These are phyloP conservation scores for Formica selysi DNA, from an alignment of 1,140 invertebrate genomes.

Conservation along the genomic window DNA sequence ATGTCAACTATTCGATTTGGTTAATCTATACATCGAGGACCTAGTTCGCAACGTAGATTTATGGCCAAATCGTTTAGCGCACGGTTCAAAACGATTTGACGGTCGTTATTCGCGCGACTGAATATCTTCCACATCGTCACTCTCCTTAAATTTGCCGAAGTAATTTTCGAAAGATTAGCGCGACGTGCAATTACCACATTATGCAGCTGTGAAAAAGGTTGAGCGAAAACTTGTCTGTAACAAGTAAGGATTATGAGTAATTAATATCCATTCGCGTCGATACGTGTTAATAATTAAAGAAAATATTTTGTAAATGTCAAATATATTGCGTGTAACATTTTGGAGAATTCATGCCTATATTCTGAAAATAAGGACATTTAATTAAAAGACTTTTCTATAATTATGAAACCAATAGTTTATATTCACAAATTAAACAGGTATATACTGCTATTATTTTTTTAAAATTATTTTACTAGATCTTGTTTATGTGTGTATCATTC, in stretches of 20 bases:
- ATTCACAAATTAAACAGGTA: background rate
- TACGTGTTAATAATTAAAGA: background rate
- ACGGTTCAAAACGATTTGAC: constrained; percentile 37
- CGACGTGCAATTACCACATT: constrained; percentile 38
- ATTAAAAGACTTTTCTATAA: background rate
- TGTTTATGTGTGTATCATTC: background rate
- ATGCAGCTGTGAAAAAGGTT: constrained; percentile 14
- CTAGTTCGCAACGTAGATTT: constrained; percentile 38
- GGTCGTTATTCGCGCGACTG: constrained; percentile 11
- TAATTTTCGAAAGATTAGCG: background rate
- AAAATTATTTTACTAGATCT: background rate
- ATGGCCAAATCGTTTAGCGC: constrained; percentile 33
- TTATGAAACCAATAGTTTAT: background rate
- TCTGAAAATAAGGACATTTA: background rate
- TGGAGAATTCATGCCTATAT: background rate
- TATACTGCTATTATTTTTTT: background rate
- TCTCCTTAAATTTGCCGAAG: constrained; percentile 20
- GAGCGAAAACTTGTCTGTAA: constrained; percentile 15
- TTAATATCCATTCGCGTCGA: constrained; percentile 30
- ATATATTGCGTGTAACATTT: background rate
- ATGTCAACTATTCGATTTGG: constrained; percentile 32
- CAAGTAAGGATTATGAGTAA: constrained; percentile 30
- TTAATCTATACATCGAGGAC: constrained; percentile 3
- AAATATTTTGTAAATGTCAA: constrained; percentile 4
- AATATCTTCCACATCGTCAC: constrained; percentile 32